Conservation (phyloP, 2,797 vertebrate species). For the Harpagifer antarcticus region DNA sequence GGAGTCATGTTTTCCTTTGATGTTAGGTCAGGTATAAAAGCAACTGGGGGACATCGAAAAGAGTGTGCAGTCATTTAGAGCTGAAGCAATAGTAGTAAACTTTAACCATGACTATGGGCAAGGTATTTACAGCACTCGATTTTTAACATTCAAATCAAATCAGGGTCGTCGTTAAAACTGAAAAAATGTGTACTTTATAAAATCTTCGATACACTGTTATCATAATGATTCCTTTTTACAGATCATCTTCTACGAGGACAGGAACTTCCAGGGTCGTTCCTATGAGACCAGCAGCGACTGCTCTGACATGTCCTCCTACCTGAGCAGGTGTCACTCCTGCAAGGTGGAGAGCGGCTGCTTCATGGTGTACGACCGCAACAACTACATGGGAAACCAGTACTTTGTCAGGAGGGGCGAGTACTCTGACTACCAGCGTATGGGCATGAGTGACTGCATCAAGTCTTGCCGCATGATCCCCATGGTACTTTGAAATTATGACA, state of each 20-base stretch:
- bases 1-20: conserved; percentile 64
- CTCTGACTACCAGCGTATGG: conserved; percentile 78
- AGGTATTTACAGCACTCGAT: conserved; percentile 59
- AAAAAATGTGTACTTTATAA: too few relatives aligned
- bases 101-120: conserved; percentile 79
- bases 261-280: conserved; percentile 82
- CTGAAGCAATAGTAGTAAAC: conserved; percentile 36
- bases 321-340: conserved; percentile 83
- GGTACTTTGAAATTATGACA: conserved; percentile 54
- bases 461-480: conserved; percentile 81
- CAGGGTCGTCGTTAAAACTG: neutral
- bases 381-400: conserved; percentile 78
- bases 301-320: conserved; percentile 77
- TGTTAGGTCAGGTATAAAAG: conserved; percentile 81
- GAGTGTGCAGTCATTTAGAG: conserved; percentile 61
- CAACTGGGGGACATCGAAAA: conserved; percentile 42
- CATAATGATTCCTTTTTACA: conserved; percentile 46
- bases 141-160: neutral
- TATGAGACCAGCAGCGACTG: conserved; percentile 81
- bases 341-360: conserved; percentile 83
- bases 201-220: neutral
- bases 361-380: conserved; percentile 81
- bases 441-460: conserved; percentile 77
- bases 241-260: conserved; percentile 87
- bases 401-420: conserved; percentile 82